Base-by-base conservation (phyloP, 2,888 invertebrate species). In the Pediacus dermestoides region DNA sequence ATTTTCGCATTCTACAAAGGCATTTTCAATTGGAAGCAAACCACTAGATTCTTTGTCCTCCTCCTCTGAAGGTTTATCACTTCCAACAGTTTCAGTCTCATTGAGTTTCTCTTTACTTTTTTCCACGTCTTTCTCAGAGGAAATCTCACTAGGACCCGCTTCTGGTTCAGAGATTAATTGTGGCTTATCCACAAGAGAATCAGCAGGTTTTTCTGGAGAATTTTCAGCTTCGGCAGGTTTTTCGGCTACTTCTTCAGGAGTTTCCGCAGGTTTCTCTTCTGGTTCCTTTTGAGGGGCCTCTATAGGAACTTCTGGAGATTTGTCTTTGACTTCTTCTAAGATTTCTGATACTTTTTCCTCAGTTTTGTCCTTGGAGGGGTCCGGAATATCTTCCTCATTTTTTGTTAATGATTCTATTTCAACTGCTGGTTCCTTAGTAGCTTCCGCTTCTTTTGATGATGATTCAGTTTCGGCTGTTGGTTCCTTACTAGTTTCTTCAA, bases 1-100 rank as follows among this genome's bases (percentile, higher is more conserved):
- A 23, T 10, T 23, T 23, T 23, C 23, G 9, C 23, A 23, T 23
- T 23, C 23, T 6, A 23, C 23, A 7, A 23, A 23, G 9, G n/a
- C 9, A 23, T 23, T 23, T 23, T 23, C 23, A 23, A n/a, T 23
- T n/a, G n/a, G n/a, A n/a, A n/a, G n/a, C n/a, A n/a, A n/a, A n/a
- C n/a, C n/a, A n/a, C n/a, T n/a, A n/a, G n/a, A n/a, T n/a, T n/a
- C n/a, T n/a, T n/a, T n/a, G n/a, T n/a, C n/a, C n/a, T n/a, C n/a
- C n/a, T n/a, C n/a, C n/a, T n/a, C n/a, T n/a, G n/a, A n/a, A 23
- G n/a, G 10, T 23, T 23, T 23, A 18, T 18, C 18, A 8, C 8
- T 10, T 3, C 10, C 23, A 23, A 23, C 23, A 3, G 23, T 23
- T 23, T 18, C 18, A 18, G 18, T n/a, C n/a, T n/a, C n/a, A n/a